Percentiles rank a stretch among this genome's conserved stretches.
phyloP scores from a whole-genome alignment of 2,113 vertebrate species.

The Xiphophorus couchianus region DNA sequence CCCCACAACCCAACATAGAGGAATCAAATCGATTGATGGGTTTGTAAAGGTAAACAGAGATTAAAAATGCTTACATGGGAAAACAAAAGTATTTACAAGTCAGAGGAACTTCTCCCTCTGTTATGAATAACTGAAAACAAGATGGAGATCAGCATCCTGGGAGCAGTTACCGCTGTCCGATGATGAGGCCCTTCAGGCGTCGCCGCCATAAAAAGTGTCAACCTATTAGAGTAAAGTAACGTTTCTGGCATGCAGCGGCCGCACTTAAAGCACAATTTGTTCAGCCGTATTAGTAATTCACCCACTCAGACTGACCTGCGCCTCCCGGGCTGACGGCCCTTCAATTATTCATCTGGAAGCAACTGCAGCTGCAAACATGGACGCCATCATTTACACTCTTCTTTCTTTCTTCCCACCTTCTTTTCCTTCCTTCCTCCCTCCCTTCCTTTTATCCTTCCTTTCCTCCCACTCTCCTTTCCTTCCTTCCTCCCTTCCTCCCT shows the following conservation, averaged over 20 bases:
- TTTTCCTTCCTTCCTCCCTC: too few species aligned
- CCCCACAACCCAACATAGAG: slow-evolving; percentile 74
- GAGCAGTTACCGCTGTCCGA: not conserved
- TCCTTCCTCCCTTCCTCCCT: too few species aligned
- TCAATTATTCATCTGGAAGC: slow-evolving; percentile 36
- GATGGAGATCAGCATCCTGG: not conserved
- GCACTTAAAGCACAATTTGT: slow-evolving; percentile 31
- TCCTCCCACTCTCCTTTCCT: too few species aligned
- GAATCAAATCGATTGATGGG: not conserved
- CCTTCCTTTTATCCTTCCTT: too few species aligned
- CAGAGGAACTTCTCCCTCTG: slow-evolving; percentile 18
- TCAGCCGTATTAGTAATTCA: slow-evolving; percentile 41
- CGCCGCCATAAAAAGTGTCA: slow-evolving; percentile 23
- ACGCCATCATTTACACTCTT: too few species aligned
- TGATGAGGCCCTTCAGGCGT: not conserved
- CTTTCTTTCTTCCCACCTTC: too few species aligned
- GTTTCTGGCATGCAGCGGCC: slow-evolving; percentile 4
- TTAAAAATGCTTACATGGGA: slow-evolving; percentile 7
- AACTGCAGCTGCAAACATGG: slow-evolving; percentile 9
- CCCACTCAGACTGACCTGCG: slow-evolving; percentile 43
- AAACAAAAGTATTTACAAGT: slow-evolving; percentile 24
- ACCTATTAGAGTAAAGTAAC: slow-evolving; percentile 1
- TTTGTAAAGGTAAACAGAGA: slow-evolving; percentile 1
- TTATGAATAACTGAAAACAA: not conserved
- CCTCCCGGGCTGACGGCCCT: slow-evolving; percentile 16